A percentile compares a stretch with the other conserved stretches of the same genome.
phyloP scores from a whole-genome alignment of 2,113 vertebrate species.

The Poecilia latipinna region DNA sequence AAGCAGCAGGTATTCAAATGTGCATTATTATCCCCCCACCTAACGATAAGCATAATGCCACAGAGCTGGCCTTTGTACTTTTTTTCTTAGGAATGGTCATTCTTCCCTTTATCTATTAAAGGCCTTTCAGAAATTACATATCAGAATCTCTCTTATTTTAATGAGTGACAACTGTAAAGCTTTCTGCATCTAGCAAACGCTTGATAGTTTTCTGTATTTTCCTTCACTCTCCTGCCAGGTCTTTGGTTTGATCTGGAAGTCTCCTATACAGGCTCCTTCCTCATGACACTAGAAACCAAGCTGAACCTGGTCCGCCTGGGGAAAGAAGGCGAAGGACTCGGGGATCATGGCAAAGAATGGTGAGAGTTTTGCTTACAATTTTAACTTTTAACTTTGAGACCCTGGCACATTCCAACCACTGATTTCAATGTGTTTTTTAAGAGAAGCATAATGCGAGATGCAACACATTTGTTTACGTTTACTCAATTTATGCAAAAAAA shows the following conservation, averaged over 20 bases:
- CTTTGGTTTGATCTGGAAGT: constrained; percentile 97
- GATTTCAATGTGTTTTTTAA: neutral
- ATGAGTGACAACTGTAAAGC: neutral
- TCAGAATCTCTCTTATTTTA: constrained; percentile 6
- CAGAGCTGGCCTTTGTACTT: constrained; percentile 56
- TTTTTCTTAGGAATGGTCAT: constrained; percentile 19
- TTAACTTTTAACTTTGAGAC: neutral
- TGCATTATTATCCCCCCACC: neutral
- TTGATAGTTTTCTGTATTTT: neutral
- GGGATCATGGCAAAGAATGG: constrained; percentile 94
- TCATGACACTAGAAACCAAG: constrained; percentile 98
- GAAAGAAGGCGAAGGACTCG: constrained; percentile 92
- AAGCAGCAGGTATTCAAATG: constrained; percentile 37
- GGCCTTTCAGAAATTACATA: constrained; percentile 19
- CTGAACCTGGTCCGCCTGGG: constrained; percentile 97
- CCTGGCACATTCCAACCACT: neutral
- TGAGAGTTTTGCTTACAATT: constrained; percentile 72
- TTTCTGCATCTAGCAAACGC: neutral
- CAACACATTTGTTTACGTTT: neutral
- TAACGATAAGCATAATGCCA: constrained; percentile 23
- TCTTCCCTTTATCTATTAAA: constrained; percentile 18
- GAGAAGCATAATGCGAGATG: neutral
- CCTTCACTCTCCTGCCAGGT: constrained; percentile 75
- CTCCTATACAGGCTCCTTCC: constrained; percentile 95
- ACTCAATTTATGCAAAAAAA: too few species aligned